Base-by-base conservation (phyloP, 2,888 invertebrate species). In the Dorcus parallelipipedus region DNA sequence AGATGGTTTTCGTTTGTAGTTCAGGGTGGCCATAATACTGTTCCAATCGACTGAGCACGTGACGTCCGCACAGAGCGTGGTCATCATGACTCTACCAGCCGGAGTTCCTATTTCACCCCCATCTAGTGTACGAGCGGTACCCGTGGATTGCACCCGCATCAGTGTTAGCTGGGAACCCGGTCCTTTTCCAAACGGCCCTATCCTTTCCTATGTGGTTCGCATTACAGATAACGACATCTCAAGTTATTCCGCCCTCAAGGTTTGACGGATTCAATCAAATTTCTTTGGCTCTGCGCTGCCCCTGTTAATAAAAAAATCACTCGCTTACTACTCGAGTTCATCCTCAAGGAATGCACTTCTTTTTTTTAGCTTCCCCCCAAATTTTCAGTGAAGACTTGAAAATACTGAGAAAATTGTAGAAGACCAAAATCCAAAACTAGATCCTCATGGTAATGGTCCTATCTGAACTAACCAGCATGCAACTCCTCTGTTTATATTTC, bases 131-230 rank as follows among this genome's bases (percentile, higher is more conserved):
- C 84, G 88, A 65, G 88, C 90, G 17, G 86, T 90, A 56, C 86
- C 93, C 3, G 85, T 93, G 55, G 93, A 95, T 77, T 85, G 90
- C 52, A 86, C 87, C 67, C 86, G 93, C 67, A 88, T 95, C 61
- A 91, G 92, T 63, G 86, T 96, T 60, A 90, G 90, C 69, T 96
- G 95, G 95, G 87, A 88, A 75, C 89, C 92, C 10, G 95, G 95
- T 10, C 85, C 86, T 54, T 93, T 91, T 74, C 89, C 90, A 52
- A 94, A 94, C 77, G 95, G 93, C 64, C 93, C 93, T 42, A 83
- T 96, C 68, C 85, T 92, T 61, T 91, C 93, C 64, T 96, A 94
- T 80, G 89, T 90, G 65, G 80, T 95, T 64, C 83, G 87, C 69
- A 84, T 94, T 48, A 83, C 83, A 57, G 77, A 77, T 65, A 73